Conservation (phyloP, 2,888 invertebrate genomes). For the Hydroisotoma schaefferi region DNA sequence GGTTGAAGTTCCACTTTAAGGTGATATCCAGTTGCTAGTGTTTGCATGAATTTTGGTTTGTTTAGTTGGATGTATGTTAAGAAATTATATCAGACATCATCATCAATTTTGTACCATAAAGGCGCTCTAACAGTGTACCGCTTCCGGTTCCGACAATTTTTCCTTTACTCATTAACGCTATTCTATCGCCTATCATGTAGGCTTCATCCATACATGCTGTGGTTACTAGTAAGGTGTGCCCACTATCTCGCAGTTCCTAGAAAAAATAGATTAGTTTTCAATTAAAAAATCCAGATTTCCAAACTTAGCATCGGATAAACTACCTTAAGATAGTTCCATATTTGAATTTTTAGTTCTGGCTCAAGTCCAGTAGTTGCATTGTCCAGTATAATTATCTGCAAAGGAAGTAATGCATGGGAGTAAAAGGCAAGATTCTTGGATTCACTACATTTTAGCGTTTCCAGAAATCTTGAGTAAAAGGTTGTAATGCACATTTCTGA, state of each 20-base stretch:
- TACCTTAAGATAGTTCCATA: not conserved
- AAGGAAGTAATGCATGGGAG: too few relatives aligned
- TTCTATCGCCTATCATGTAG: conserved; percentile 7
- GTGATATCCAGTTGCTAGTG: conserved; percentile 13
- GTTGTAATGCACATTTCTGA: too few relatives aligned
- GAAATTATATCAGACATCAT: too few relatives aligned
- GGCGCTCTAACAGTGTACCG: not conserved
- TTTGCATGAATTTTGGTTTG: too few relatives aligned
- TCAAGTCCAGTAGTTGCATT: not conserved
- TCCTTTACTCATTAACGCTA: conserved; percentile 14
- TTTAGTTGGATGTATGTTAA: too few relatives aligned
- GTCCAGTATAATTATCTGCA: not conserved
- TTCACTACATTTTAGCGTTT: too few relatives aligned
- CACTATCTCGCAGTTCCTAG: not conserved
- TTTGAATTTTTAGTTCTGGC: not conserved
- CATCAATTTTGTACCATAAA: not conserved
- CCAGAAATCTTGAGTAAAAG: too few relatives aligned
- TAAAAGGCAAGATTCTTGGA: too few relatives aligned
- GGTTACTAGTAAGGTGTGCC: not conserved
- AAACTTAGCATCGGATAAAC: not conserved
- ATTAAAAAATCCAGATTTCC: not conserved
- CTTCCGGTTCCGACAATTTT: conserved; percentile 5
- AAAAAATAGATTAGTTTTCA: not conserved
- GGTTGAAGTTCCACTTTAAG: not conserved
- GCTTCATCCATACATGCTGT: conserved; percentile 12